Evolutionary conservation across 2,113 vertebrate species (phyloP), one percentile per base, ranked within the genome.

Genomic region (Conger conger): DNA sequence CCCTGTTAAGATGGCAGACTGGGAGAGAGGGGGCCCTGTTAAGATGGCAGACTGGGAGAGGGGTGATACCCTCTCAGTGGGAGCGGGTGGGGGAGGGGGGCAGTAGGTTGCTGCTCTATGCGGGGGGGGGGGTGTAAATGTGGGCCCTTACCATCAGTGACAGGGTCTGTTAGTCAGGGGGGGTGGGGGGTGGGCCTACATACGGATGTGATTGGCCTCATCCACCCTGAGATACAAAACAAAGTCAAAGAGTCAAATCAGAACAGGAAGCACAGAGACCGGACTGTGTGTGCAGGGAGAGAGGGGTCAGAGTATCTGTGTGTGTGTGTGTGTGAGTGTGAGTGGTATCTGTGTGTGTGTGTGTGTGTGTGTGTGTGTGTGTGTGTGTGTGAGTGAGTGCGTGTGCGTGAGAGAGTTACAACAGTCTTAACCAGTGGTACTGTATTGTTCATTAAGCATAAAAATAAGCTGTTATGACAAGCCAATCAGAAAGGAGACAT

Each of bases 201-300:
- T 86, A 79, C 82, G 37, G 76, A 86, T 83, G 54, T 83, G 81
- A 79, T 86, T 86, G 18, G 37, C 36, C 36, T 79, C 81, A 30
- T 79, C 81, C 73, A 40, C 79, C 85, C 85, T 86, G 76, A 50
- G 85, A 57, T 53, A 79, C 53, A 82, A 83, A 86, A 85, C n/a
- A 83, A 35, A 15, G 76, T 37, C 33, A 45, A 86, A 81, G n/a
- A n/a, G n/a, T 37, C 33, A 53, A 86, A 79, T 45, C 27, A 86
- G 3, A 11, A 50, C 80, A 68, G 15, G 81, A 80, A 84, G 53
- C 9, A 17, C 16, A n/a, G 15, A 27, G 1, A 80, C 40, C 0
- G 30, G 40, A 27, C 9, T 17, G 38, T 73, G 57, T 63, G 78
- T 38, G 78, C 38, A 20, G 33, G 15, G 17, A 15, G 20, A 37